These are phyloP conservation scores for Druceiella hillmani DNA, from an alignment of 2,888 invertebrate genomes.

Conservation along the genomic window DNA sequence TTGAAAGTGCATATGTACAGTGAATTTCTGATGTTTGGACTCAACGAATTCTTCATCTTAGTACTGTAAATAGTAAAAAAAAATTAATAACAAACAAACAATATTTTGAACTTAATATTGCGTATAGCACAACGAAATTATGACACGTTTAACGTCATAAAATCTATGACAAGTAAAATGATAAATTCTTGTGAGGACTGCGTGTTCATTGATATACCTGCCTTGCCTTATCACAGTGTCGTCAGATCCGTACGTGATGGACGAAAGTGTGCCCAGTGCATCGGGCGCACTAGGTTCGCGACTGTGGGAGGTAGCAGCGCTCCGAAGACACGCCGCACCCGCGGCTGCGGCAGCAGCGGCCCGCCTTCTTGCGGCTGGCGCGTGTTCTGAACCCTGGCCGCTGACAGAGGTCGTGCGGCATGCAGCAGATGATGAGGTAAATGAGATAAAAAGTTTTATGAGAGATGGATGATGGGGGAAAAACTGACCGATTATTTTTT, in stretches of 20 bases:
- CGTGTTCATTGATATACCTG: too few species aligned
- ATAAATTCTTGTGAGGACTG: too few species aligned
- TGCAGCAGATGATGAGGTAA: constrained; percentile 54
- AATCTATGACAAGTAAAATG: too few species aligned
- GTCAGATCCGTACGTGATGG: constrained; percentile 80
- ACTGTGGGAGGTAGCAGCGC: constrained; percentile 85
- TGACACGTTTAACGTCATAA: too few species aligned
- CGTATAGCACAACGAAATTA: too few species aligned
- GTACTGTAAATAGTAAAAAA: too few species aligned
- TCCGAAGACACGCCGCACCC: constrained; percentile 70
- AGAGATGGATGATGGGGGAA: neutral
- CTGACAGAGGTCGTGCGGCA: constrained; percentile 60
- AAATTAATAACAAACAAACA: too few species aligned
- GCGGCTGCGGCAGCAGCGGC: constrained; percentile 64
- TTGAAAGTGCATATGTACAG: too few species aligned
- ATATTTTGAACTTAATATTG: too few species aligned
- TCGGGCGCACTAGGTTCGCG: constrained; percentile 83
- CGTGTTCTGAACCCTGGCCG: too few species aligned
- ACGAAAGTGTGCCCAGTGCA: constrained; percentile 71
- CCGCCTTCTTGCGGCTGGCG: constrained; percentile 61
- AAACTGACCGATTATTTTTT: neutral
- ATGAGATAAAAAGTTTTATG: neutral
- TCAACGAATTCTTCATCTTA: too few species aligned
- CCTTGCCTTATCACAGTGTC: constrained; percentile 44
- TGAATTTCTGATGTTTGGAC: too few species aligned